Evolutionary conservation across 2,797 vertebrate species (phyloP).

Genomic region (Gallinago nigripennis): DNA sequence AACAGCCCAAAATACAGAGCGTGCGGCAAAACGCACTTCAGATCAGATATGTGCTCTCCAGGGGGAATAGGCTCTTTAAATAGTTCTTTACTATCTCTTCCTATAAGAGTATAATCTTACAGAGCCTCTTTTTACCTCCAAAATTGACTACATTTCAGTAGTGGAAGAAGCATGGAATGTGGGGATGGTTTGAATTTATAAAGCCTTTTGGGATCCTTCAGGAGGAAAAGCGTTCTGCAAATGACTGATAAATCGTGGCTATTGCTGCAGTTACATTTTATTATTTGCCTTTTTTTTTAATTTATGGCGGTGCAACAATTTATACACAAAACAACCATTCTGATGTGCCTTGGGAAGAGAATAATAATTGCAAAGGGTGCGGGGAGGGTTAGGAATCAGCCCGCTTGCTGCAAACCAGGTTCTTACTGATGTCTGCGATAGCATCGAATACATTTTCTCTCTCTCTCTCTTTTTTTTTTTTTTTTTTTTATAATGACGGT

Average conservation of each 20-base stretch:
- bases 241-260: constrained; percentile 61
- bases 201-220: constrained; percentile 49
- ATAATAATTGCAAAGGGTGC: not conserved
- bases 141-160: constrained; percentile 34
- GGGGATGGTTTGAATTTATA: constrained; percentile 53
- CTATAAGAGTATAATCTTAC: constrained; percentile 16
- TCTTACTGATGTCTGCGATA: not conserved
- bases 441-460: not conserved
- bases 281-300: constrained; percentile 18
- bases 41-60: constrained; percentile 19
- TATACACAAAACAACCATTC: not conserved
- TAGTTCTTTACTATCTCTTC: constrained; percentile 40
- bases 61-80: constrained; percentile 14
- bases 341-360: not conserved
- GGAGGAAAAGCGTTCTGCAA: constrained; percentile 53
- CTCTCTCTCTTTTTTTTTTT: not conserved
- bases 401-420: not conserved
- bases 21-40: constrained; percentile 18
- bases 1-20: not conserved
- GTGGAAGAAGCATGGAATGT: not conserved
- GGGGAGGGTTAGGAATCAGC: not conserved
- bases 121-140: constrained; percentile 48
- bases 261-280: constrained; percentile 44
- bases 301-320: constrained; percentile 30
- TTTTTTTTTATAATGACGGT: not conserved